Conservation (phyloP, 2,888 invertebrate species). For the Sphinx pinastri region DNA sequence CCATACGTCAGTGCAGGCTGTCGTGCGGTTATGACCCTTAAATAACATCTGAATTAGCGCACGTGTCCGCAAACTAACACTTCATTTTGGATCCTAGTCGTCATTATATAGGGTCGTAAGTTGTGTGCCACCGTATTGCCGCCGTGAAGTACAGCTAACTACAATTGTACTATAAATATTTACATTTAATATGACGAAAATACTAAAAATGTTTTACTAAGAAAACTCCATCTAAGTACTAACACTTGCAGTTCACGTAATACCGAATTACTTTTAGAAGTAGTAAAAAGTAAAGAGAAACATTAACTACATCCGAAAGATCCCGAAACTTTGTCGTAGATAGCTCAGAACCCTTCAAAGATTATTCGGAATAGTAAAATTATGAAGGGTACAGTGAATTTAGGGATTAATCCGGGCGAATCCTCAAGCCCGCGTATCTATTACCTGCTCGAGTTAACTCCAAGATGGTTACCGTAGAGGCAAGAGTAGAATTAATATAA, state of each 20-base stretch:
- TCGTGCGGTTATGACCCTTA: conserved; percentile 49
- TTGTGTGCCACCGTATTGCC: neutral
- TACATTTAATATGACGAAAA: too few species aligned
- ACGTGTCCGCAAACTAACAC: conserved; percentile 47
- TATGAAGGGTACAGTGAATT: conserved; percentile 57
- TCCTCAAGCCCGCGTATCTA: conserved; percentile 44
- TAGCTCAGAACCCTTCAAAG: conserved; percentile 13
- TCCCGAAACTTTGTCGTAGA: conserved; percentile 4
- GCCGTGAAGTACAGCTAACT: neutral
- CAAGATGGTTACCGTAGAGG: conserved; percentile 41
- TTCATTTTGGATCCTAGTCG: neutral
- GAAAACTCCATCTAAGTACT: too few species aligned
- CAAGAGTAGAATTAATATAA: conserved; percentile 30
- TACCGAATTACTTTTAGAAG: too few species aligned
- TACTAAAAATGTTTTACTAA: too few species aligned
- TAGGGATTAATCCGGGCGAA: conserved; percentile 48
- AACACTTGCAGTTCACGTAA: too few species aligned
- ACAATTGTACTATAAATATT: too few species aligned
- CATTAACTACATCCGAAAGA: conserved; percentile 14
- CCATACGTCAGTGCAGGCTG: conserved; percentile 17
- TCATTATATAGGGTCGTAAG: neutral
- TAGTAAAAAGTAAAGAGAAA: conserved; percentile 6
- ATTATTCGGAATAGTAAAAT: conserved; percentile 49
- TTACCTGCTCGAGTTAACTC: conserved; percentile 52
- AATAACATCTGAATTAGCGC: conserved; percentile 65